These are phyloP conservation scores for Tokudaia muenninki DNA, from an alignment of 2,797 vertebrate genomes.

Conservation along the genomic window DNA sequence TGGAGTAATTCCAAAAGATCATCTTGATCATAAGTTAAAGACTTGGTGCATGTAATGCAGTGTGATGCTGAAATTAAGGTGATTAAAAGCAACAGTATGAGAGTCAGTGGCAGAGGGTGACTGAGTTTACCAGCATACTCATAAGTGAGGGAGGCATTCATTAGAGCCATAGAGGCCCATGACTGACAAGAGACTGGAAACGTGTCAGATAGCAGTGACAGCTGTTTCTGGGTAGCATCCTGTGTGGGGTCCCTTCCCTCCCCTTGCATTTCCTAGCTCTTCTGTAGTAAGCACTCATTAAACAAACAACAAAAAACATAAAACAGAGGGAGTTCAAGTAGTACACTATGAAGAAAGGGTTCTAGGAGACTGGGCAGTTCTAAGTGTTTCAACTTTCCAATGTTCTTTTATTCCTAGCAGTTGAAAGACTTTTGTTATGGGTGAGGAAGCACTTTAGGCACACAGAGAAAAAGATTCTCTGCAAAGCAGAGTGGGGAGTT, in stretches of 20 bases:
- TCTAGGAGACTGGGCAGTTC: not conserved
- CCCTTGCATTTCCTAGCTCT: not conserved
- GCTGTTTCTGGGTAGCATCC: not conserved
- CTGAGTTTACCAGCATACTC: not conserved
- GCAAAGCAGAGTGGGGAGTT: not conserved
- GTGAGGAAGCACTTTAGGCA: not conserved
- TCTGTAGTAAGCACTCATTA: not conserved
- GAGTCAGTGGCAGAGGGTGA: not conserved
- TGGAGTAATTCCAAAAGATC: not conserved
- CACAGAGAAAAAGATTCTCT: not conserved
- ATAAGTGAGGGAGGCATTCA: not conserved
- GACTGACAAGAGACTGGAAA: not conserved
- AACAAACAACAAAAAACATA: not conserved
- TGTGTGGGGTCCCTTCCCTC: not conserved
- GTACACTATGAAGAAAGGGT: not conserved
- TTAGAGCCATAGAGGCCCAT: not conserved
- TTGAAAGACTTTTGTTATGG: not conserved
- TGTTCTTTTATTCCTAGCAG: no score
- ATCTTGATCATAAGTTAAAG: not conserved
- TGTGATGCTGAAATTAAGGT: not conserved
- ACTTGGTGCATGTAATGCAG: not conserved
- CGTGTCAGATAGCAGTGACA: accelerated
- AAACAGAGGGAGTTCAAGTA: not conserved
- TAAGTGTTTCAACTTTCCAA: not conserved
- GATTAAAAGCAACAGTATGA: not conserved